Percentiles rank a stretch among this genome's conserved stretches.
These are phyloP conservation scores for Drosophila vallismaia DNA, from an alignment of 2,888 invertebrate species.

Conservation along the genomic window DNA sequence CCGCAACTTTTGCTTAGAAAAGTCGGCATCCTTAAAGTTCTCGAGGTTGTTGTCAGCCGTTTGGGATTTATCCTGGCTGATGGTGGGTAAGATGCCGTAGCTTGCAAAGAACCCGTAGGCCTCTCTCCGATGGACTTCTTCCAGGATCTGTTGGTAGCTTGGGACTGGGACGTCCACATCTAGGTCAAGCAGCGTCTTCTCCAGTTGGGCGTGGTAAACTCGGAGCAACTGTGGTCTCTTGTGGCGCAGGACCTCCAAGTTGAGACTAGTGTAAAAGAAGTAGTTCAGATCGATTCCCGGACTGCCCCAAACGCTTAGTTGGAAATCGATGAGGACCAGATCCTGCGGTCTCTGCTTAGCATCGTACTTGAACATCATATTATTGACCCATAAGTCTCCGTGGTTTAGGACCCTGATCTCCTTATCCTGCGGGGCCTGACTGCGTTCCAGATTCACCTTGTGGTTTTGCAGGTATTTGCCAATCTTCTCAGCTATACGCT, in stretches of 20 bases:
- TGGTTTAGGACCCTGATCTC: conserved; percentile 84
- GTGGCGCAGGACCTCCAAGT: conserved; percentile 69
- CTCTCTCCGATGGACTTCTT: conserved; percentile 71
- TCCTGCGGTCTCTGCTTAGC: conserved; percentile 46
- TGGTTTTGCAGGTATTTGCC: conserved; percentile 60
- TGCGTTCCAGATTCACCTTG: conserved; percentile 58
- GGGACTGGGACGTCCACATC: conserved; percentile 64
- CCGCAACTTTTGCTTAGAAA: conserved; percentile 61
- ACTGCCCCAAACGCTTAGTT: conserved; percentile 80
- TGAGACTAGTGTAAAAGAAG: conserved; percentile 81
- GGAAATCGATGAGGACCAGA: conserved; percentile 79
- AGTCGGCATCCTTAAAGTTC: conserved; percentile 69
- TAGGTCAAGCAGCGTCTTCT: conserved; percentile 58
- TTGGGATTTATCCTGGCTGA: conserved; percentile 74
- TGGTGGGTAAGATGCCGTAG: conserved; percentile 71
- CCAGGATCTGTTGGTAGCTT: conserved; percentile 66
- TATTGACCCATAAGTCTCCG: conserved; percentile 85
- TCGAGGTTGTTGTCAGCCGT: conserved; percentile 74
- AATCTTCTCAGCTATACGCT: conserved; percentile 82
- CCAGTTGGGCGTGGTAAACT: conserved; percentile 71
- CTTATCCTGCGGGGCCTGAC: conserved; percentile 62
- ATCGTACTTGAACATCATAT: conserved; percentile 84
- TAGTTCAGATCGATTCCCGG: conserved; percentile 83
- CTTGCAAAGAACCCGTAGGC: conserved; percentile 78
- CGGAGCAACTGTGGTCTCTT: conserved; percentile 72